Evolutionary conservation across 1,140 invertebrate genomes (phyloP).

Genomic region (Sycophila sp.): DNA sequence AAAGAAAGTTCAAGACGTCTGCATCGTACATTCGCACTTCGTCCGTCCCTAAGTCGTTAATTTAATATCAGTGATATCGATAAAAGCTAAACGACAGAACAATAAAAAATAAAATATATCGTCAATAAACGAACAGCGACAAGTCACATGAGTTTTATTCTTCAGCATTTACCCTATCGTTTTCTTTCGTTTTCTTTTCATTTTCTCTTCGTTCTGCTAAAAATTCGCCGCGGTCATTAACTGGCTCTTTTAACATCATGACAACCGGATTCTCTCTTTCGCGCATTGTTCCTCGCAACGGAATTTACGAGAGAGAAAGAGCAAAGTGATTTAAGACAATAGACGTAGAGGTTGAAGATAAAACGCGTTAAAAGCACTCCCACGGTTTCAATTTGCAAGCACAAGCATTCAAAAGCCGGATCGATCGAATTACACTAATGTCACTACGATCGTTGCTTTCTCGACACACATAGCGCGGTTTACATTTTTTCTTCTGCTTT

Average conservation of each 20-base stretch:
- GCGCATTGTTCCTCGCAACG: background rate
- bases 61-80: constrained; percentile 42
- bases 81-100: constrained; percentile 44
- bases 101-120: constrained; percentile 46
- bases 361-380: constrained; percentile 40
- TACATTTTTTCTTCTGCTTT: constrained; percentile 15
- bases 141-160: constrained; percentile 34
- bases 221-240: constrained; percentile 27
- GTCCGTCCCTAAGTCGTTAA: constrained; percentile 36
- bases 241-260: constrained; percentile 11
- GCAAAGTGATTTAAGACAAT: constrained; percentile 27
- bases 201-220: constrained; percentile 6
- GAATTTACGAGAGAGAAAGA: constrained; percentile 20
- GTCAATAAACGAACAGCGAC: constrained; percentile 42
- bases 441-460: constrained; percentile 19
- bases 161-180: constrained; percentile 31
- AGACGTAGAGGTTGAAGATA: constrained; percentile 35
- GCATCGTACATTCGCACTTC: constrained; percentile 39
- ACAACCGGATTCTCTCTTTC: background rate
- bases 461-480: constrained; percentile 20
- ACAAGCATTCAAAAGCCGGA: constrained; percentile 37
- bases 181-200: constrained; percentile 4
- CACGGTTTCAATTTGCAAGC: constrained; percentile 38
- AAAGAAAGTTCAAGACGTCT: constrained; percentile 41
- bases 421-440: constrained; percentile 34